phyloP scores from a whole-genome alignment of 2,113 vertebrate species.

The Ornithorhynchus anatinus region DNA sequence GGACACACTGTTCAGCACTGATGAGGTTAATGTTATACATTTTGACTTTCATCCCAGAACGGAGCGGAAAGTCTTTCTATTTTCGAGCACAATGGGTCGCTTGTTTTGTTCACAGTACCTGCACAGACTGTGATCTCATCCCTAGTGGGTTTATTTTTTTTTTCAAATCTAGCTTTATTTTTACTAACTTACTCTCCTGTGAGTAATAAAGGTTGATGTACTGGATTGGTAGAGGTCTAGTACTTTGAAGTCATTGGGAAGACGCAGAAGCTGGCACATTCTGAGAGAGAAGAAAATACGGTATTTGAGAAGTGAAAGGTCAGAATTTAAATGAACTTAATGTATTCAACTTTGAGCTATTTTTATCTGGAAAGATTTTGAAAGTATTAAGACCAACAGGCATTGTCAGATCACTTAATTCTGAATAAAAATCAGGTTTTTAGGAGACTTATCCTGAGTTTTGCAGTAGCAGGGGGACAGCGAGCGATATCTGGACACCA shows the following conservation, averaged over 20 bases:
- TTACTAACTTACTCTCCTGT: neutral
- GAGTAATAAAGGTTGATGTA: neutral
- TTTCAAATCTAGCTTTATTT: neutral
- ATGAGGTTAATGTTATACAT: fast-evolving
- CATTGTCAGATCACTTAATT: too few relatives aligned
- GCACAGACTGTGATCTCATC: neutral
- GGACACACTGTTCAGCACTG: neutral
- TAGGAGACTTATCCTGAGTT: too few relatives aligned
- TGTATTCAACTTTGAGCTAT: too few relatives aligned
- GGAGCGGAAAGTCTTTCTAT: neutral
- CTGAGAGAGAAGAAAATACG: neutral
- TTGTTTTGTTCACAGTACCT: conserved; percentile 8
- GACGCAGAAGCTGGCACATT: neutral
- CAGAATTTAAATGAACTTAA: too few relatives aligned
- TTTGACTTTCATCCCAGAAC: neutral
- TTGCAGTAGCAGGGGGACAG: too few relatives aligned
- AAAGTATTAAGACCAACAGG: too few relatives aligned
- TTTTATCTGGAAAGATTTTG: too few relatives aligned
- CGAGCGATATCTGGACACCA: too few relatives aligned
- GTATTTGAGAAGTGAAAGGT: too few relatives aligned
- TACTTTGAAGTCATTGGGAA: neutral
- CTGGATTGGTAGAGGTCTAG: neutral
- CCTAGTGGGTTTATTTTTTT: neutral
- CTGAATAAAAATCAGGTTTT: too few relatives aligned
- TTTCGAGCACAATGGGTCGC: neutral